These are phyloP conservation scores for Agrotis puta DNA, from an alignment of 2,888 invertebrate genomes.

Conservation along the genomic window DNA sequence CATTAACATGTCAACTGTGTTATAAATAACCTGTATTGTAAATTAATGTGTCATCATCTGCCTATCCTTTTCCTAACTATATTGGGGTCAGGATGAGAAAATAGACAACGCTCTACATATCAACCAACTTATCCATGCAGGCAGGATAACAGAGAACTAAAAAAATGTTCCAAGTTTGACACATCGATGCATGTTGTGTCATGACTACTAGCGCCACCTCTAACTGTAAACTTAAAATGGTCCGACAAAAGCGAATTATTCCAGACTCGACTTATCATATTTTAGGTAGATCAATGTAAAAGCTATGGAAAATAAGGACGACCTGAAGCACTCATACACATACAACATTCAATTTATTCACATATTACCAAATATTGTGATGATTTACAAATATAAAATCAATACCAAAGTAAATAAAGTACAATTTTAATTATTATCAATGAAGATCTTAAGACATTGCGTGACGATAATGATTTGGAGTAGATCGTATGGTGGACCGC, in stretches of 20 bases:
- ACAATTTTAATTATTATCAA: constrained; percentile 26
- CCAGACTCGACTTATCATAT: background rate
- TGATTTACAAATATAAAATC: constrained; percentile 41
- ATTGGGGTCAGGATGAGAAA: no score
- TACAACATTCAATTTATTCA: constrained; percentile 6
- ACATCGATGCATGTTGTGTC: no score
- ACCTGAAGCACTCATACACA: constrained; percentile 41
- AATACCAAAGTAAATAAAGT: constrained; percentile 33
- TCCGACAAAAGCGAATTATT: background rate
- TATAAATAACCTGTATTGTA: no score
- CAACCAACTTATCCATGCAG: no score
- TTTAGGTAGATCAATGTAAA: background rate
- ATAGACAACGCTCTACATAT: background rate
- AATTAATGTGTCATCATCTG: no score
- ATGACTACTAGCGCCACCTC: no score
- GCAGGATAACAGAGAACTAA: no score
- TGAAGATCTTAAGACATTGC: constrained; percentile 11
- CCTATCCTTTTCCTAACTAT: no score
- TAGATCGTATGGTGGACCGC: background rate
- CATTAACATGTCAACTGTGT: no score
- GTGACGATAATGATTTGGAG: background rate
- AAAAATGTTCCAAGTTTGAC: no score
- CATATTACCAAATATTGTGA: constrained; percentile 34
- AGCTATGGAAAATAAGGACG: constrained; percentile 13
- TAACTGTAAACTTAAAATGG: no score